Evolutionary conservation across 2,113 vertebrate species (phyloP).

Genomic region (Chaetorhynchus papuensis): DNA sequence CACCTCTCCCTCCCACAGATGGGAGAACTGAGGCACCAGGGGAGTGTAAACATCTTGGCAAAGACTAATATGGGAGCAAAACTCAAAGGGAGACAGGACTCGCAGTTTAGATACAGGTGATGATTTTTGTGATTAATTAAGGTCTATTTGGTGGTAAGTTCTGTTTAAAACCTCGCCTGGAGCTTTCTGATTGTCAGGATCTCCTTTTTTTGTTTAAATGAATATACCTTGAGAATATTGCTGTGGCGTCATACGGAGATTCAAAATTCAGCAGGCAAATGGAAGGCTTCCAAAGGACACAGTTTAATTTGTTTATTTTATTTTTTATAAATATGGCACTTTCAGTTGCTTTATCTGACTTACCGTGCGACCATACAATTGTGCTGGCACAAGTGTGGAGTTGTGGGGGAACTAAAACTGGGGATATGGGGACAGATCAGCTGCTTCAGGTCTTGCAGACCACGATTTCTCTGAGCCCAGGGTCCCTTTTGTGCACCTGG

Average conservation of each 20-base stretch:
- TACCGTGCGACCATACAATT: accelerated
- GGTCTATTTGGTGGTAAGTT: neutral
- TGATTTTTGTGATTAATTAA: neutral
- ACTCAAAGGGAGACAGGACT: neutral
- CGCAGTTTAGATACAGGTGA: neutral
- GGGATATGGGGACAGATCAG: neutral
- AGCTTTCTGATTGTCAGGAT: neutral
- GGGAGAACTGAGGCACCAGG: neutral
- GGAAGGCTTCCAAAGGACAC: neutral
- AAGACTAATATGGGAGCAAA: neutral
- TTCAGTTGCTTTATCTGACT: neutral
- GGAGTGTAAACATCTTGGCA: neutral
- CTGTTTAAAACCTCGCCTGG: neutral
- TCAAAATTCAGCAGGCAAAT: neutral
- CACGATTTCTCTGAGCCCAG: neutral
- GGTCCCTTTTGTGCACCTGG: neutral
- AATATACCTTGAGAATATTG: neutral
- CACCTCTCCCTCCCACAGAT: neutral
- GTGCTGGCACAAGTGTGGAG: neutral
- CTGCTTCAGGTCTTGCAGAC: neutral
- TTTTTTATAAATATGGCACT: neutral
- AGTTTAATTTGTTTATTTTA: neutral
- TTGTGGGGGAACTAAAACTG: neutral
- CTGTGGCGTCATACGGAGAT: accelerated
- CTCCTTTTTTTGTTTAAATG: neutral